Percentiles rank a stretch among this genome's conserved stretches.
Conservation (phyloP, 2,113 vertebrate species). For the Coturnix japonica region DNA sequence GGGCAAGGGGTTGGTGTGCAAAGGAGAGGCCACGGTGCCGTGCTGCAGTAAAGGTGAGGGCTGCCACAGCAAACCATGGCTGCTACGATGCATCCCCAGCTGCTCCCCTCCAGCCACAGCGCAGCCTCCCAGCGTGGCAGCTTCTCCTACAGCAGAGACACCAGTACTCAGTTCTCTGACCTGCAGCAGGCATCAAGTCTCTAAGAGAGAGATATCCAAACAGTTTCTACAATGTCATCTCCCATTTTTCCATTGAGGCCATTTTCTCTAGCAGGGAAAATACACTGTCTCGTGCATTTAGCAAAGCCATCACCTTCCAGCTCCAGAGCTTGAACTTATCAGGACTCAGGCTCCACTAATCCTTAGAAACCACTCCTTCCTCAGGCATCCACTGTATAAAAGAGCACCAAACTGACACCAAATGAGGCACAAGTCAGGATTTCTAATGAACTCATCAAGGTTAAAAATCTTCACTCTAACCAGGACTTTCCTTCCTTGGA, state of each 20-base stretch:
- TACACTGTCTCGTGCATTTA: background rate
- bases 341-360: background rate
- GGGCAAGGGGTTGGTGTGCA: background rate
- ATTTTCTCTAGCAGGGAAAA: background rate
- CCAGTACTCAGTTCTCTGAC: background rate
- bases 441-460: background rate
- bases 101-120: accelerated
- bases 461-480: background rate
- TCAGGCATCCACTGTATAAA: background rate
- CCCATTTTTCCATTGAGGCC: background rate
- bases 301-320: background rate
- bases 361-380: background rate
- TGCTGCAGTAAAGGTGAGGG: background rate
- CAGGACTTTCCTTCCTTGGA: background rate
- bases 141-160: background rate
- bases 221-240: background rate
- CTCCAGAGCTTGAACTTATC: background rate
- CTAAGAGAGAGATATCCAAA: background rate
- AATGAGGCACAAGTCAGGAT: background rate
- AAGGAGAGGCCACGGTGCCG: accelerated
- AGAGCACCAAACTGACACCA: background rate
- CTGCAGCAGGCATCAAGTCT: background rate
- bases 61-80: background rate
- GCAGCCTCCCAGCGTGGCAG: accelerated
- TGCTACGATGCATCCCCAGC: background rate